These are phyloP conservation scores for Globia sparganii DNA, from an alignment of 2,888 invertebrate species.

Conservation along the genomic window DNA sequence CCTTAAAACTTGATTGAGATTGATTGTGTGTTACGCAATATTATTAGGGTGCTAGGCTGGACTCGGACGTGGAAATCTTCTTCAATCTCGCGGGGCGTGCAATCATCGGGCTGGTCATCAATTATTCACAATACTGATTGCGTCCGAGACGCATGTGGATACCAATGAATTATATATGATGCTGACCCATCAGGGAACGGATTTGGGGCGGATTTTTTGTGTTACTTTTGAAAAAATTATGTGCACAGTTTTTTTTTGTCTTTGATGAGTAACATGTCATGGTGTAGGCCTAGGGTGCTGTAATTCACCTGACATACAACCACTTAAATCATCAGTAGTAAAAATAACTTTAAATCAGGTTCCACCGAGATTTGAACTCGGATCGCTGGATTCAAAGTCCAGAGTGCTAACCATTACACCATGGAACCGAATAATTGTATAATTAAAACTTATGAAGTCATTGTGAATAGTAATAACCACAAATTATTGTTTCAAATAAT, in stretches of 20 bases:
- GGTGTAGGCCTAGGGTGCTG: not conserved
- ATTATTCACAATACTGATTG: conserved; percentile 91
- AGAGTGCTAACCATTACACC: conserved; percentile 95
- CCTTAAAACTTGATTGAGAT: too few relatives aligned
- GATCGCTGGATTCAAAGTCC: conserved; percentile 96
- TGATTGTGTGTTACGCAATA: too few relatives aligned
- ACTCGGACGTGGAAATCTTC: conserved; percentile 80
- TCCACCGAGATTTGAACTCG: conserved; percentile 96
- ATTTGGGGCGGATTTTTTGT: conserved; percentile 62
- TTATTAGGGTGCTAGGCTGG: too few relatives aligned
- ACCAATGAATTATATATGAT: conserved; percentile 86
- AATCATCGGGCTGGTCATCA: conserved; percentile 85
- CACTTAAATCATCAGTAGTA: not conserved
- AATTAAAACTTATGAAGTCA: not conserved
- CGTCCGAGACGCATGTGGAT: conserved; percentile 89
- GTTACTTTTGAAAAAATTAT: not conserved
- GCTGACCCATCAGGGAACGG: conserved; percentile 77
- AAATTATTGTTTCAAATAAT: conserved; percentile 10
- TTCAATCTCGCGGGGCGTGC: conserved; percentile 86
- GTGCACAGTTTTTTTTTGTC: not conserved
- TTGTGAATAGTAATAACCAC: not conserved
- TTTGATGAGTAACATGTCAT: not conserved
- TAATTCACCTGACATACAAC: not conserved
- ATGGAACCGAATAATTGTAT: conserved; percentile 89
- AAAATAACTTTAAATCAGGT: conserved; percentile 81